Evolutionary conservation across 2,888 invertebrate genomes (phyloP).

Genomic region (Drosophila mettleri): DNA sequence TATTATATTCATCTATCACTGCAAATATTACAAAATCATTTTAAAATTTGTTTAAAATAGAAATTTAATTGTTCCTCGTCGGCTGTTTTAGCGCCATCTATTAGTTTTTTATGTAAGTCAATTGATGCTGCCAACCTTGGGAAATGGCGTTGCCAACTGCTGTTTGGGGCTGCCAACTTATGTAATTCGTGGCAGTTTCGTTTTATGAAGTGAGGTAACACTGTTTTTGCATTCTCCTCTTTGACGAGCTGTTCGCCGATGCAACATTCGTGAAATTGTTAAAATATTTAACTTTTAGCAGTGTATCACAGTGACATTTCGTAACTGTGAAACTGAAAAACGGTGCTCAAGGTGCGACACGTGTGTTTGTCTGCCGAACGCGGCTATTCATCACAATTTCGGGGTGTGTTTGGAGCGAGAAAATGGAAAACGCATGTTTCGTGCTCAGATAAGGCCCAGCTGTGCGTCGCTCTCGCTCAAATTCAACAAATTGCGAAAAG

Average conservation of each 20-base stretch:
- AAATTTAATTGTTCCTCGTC: no score
- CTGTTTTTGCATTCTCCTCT: conserved; percentile 46
- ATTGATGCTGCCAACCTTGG: conserved; percentile 22
- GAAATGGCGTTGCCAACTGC: conserved; percentile 12
- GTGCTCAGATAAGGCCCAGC: conserved; percentile 75
- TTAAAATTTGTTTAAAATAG: no score
- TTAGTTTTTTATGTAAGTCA: background rate
- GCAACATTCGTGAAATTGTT: conserved; percentile 60
- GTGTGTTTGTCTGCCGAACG: conserved; percentile 53
- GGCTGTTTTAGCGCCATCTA: background rate
- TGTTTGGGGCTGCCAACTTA: conserved; percentile 14
- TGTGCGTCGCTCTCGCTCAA: conserved; percentile 66
- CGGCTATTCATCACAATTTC: conserved; percentile 47
- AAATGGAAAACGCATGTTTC: conserved; percentile 77
- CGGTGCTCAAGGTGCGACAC: conserved; percentile 38
- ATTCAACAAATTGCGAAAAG: conserved; percentile 59
- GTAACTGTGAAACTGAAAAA: conserved; percentile 23
- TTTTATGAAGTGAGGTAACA: conserved; percentile 21
- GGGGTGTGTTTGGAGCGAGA: conserved; percentile 72
- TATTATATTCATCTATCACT: background rate
- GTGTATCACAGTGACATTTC: conserved; percentile 30
- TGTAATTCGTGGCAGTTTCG: background rate
- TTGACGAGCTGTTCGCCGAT: conserved; percentile 59
- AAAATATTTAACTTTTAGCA: conserved; percentile 35
- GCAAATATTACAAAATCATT: no score